Percentiles rank a stretch among this genome's conserved stretches.
phyloP scores from a whole-genome alignment of 2,113 vertebrate genomes.

The Nestor notabilis region DNA sequence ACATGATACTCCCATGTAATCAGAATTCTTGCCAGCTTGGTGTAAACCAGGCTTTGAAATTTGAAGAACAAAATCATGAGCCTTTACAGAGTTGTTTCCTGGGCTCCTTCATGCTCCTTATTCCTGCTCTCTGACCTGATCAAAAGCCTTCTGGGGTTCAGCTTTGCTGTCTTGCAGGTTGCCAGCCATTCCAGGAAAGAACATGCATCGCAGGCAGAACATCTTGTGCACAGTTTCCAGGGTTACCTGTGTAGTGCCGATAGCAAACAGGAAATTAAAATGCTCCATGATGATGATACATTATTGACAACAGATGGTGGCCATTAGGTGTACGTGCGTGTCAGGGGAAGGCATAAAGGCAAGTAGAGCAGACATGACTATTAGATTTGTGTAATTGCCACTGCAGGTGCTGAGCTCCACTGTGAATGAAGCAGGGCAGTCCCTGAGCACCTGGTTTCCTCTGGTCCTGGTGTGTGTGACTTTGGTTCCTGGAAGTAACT shows the following conservation, averaged over 20 bases:
- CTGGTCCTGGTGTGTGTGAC: not conserved
- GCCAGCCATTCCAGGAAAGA: not conserved
- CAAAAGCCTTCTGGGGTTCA: not conserved
- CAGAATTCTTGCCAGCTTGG: not conserved
- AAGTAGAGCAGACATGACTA: not conserved
- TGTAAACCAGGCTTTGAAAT: not conserved
- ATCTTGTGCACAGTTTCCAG: slow-evolving; percentile 70
- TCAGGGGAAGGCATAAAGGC: slow-evolving; percentile 55
- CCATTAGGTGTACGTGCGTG: slow-evolving; percentile 7
- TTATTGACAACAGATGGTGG: slow-evolving; percentile 72
- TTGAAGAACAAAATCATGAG: not conserved
- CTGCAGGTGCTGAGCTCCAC: not conserved
- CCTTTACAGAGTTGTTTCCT: not conserved
- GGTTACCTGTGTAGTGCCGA: slow-evolving; percentile 77
- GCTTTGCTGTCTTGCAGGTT: not conserved
- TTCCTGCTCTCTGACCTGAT: not conserved
- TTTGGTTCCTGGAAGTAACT: not conserved
- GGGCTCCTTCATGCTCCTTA: fast-evolving
- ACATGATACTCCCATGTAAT: not conserved
- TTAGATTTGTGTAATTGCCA: not conserved
- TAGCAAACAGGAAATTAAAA: slow-evolving; percentile 85
- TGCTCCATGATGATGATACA: slow-evolving; percentile 42
- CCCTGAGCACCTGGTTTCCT: not conserved
- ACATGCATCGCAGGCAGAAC: not conserved
- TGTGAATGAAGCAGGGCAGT: not conserved